Percentiles rank a stretch among this genome's conserved stretches.
phyloP scores from a whole-genome alignment of 2,888 invertebrate species.

The Rhamnusium bicolor region DNA sequence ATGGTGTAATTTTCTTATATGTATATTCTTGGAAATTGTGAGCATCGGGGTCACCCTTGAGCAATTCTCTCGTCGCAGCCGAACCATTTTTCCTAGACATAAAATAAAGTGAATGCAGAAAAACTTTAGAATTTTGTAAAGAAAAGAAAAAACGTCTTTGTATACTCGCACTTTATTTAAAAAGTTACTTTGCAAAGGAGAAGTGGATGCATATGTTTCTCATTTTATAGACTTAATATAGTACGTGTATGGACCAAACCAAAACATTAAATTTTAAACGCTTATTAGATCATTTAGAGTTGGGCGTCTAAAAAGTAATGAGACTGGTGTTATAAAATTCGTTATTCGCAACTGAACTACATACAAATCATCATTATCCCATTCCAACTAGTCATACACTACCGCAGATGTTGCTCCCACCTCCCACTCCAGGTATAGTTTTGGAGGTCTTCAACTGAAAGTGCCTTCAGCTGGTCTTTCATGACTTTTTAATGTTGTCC shows the following conservation, averaged over 20 bases:
- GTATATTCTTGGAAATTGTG: conserved; percentile 96
- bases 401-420: too few relatives aligned
- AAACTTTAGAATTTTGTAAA: neutral
- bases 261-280: neutral
- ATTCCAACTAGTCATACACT: too few relatives aligned
- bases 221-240: neutral
- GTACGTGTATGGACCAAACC: neutral
- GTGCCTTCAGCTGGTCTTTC: too few relatives aligned
- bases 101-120: conserved; percentile 35
- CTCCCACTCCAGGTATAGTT: too few relatives aligned
- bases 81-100: conserved; percentile 81
- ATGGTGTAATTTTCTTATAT: conserved; percentile 95
- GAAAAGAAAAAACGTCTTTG: neutral
- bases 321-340: too few relatives aligned
- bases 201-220: neutral
- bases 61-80: conserved; percentile 75
- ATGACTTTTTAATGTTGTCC: too few relatives aligned
- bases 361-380: too few relatives aligned
- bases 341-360: too few relatives aligned
- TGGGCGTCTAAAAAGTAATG: too few relatives aligned
- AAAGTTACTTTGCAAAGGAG: neutral
- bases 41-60: conserved; percentile 78
- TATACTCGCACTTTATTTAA: neutral
- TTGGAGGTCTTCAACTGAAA: too few relatives aligned
- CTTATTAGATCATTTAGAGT: too few relatives aligned